phyloP scores from a whole-genome alignment of 1,140 invertebrate genomes.

The Chlorops oryzae region DNA sequence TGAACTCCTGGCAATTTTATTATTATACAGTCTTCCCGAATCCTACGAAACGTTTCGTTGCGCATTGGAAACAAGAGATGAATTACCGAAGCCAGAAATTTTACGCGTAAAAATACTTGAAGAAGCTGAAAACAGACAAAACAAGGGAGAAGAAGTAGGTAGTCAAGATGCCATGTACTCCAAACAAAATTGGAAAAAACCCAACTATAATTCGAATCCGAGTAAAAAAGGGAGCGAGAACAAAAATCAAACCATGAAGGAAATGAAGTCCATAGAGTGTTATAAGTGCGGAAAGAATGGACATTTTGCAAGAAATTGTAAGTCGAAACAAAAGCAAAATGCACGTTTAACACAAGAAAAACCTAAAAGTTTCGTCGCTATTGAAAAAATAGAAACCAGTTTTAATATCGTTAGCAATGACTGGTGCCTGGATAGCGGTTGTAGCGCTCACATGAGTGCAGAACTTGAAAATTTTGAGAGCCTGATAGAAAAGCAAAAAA shows the following conservation, averaged over 20 bases:
- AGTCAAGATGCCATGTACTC: too few species aligned
- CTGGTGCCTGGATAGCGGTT: slow-evolving; percentile 4
- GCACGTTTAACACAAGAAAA: too few species aligned
- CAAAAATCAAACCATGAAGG: background rate
- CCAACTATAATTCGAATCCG: too few species aligned
- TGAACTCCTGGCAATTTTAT: too few species aligned
- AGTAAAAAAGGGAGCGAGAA: slow-evolving; percentile 1
- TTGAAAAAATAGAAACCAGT: background rate
- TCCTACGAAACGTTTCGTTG: slow-evolving; percentile 6
- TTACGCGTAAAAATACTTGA: slow-evolving; percentile 29
- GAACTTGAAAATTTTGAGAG: background rate
- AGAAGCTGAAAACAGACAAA: slow-evolving; percentile 16
- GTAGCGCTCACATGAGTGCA: slow-evolving; percentile 4
- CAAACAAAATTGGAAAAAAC: too few species aligned
- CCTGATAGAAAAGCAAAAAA: background rate
- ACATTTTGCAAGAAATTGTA: background rate
- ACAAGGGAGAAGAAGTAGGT: too few species aligned
- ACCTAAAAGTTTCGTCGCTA: too few species aligned
- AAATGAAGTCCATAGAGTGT: too few species aligned
- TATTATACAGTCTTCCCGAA: too few species aligned
- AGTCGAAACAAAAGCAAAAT: background rate
- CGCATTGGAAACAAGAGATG: background rate
- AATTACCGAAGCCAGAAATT: background rate
- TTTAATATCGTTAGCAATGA: background rate
- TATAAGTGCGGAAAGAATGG: slow-evolving; percentile 1